Evolutionary conservation across 1,140 invertebrate species (phyloP), one percentile per base, ranked within the genome.

Genomic region (Arion vulgaris): DNA sequence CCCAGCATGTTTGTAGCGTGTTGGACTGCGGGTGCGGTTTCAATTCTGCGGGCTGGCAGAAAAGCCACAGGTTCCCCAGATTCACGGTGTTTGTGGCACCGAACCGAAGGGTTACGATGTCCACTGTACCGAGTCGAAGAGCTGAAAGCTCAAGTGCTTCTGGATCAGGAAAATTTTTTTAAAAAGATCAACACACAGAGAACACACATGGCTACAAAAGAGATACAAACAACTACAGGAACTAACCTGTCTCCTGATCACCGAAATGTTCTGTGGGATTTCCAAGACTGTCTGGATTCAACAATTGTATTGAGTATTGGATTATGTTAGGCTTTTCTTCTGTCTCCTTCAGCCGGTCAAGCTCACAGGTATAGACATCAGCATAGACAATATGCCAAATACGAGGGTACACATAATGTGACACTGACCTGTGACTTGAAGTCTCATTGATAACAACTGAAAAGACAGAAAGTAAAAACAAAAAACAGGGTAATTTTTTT

Each of bases 261-360:
- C 90, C 89, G 72, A 91, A 91, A 83, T 91, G 90, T 86, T 90
- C 88, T 26, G 88, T 87, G 1, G 90, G 89, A 80, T 89, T 90
- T 28, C 88, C 89, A 9, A 91, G 74, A 7, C 87, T 85, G 80
- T 91, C 90, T 49, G 90, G 89, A 69, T 91, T 91, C 0, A 90
- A 81, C 41, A 91, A 73, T 17, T 88, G 79, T 72, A 91, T 85
- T n/a, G 86, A 82, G 77, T 89, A 91, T 36, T 87, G 82, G 13
- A 91, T 85, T 49, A 69, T 84, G 38, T 86, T 75, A 0, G 75
- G 57, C 51, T 80, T 51, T 71, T 84, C 79, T 28, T 75, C 79
- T 0, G 81, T 66, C 13, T 81, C 32, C 2, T 72, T 69, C 7
- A 78, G 78, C 17, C 83, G 26, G 38, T 69, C 73, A 28, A 74